Evolutionary conservation across 2,888 invertebrate genomes (phyloP), one percentile per base, ranked within the genome.

Genomic region (Clepsis dumicolana): DNA sequence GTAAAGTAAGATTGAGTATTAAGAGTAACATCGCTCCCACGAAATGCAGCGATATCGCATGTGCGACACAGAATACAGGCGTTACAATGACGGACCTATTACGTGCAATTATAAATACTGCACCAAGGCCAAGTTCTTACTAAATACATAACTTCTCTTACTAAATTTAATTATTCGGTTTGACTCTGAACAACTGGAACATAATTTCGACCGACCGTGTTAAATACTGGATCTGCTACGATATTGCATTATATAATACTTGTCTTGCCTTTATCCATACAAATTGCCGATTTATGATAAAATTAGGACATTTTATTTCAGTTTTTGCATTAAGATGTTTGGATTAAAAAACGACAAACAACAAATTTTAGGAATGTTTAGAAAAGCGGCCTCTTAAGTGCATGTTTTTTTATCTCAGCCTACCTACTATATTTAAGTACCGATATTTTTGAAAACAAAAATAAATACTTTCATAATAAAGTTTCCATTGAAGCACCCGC

Each of bases 41-140:
- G 14, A n/a, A 4, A 14, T n/a, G n/a, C 38, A 38, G n/a, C n/a
- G 38, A 38, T 38, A 38, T 38, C 14, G 38, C n/a, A n/a, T 38
- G 14, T 38, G 14, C 38, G 4, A n/a, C n/a, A 5, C 38, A 38
- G 38, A 38, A 38, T 38, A 38, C 38, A 38, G 14, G 14, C 44
- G 7, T 77, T 2, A 18, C 0, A 78, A 83, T 80, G 77, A 76
- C 76, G 83, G 88, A 87, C 75, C 76, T 71, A 74, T 81, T 79
- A 80, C 77, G 76, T 79, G 81, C 75, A 81, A 82, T 86, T 82
- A 83, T 81, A 79, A 82, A 81, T 84, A 83, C 75, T 74, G 75
- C 77, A 75, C 77, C 88, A 90, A 90, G 90, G 90, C 81, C 86
- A 77, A 38, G 72, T 70, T 71, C 70, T 52, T 68, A 73, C 69